Percentiles rank a stretch among this genome's conserved stretches.
phyloP scores from a whole-genome alignment of 2,113 vertebrate genomes.

The Picathartes gymnocephalus region DNA sequence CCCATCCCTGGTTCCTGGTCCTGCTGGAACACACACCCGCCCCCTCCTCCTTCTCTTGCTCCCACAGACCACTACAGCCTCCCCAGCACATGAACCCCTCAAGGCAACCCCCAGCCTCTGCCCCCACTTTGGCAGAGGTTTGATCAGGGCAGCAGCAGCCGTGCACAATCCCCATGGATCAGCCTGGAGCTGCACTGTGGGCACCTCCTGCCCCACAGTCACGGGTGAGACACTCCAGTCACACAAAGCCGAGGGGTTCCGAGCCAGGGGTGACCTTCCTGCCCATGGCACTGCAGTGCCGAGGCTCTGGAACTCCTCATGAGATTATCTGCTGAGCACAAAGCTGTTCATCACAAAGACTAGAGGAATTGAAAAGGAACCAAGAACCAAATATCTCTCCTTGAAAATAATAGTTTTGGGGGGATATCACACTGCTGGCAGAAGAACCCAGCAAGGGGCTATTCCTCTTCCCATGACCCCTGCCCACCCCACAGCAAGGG shows the following conservation, averaged over 20 bases:
- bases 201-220: background rate
- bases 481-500: background rate
- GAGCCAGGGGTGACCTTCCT: background rate
- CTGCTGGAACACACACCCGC: too few relatives aligned
- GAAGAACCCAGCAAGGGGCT: background rate
- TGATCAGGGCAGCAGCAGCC: background rate
- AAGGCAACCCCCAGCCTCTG: accelerated
- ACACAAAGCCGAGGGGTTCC: accelerated
- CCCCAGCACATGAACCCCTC: accelerated
- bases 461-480: accelerated
- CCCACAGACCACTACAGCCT: background rate
- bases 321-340: background rate
- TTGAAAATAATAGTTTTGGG: background rate
- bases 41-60: background rate
- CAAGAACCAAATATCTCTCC: background rate
- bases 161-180: accelerated
- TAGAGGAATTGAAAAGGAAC: background rate
- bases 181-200: background rate
- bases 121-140: background rate
- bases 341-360: background rate
- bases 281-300: background rate
- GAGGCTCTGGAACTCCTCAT: background rate
- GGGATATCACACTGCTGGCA: background rate
- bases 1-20: background rate
- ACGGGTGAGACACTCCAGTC: background rate